Evolutionary conservation across 2,113 vertebrate genomes (phyloP).

Genomic region (Cichladusa arquata): DNA sequence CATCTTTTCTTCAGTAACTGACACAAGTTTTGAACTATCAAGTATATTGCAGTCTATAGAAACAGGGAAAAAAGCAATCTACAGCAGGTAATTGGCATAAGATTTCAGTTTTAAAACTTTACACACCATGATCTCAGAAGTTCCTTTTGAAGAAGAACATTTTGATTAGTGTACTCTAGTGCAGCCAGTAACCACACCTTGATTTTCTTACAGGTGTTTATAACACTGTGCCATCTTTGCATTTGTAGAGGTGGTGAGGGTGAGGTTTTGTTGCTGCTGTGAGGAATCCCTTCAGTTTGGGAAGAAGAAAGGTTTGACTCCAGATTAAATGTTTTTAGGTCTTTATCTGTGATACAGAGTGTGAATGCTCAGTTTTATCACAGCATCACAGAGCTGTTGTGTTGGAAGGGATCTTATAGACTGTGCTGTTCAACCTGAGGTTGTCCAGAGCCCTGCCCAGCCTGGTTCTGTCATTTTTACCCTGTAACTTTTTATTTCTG

Average conservation of each 20-base stretch:
- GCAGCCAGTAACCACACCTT: not conserved
- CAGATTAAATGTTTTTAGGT: accelerated
- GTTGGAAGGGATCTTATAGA: not conserved
- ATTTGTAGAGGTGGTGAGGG: not conserved
- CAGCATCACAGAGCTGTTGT: not conserved
- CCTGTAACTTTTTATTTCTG: accelerated
- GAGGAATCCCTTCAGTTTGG: not conserved
- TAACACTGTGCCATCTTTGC: accelerated
- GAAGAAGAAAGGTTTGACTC: not conserved
- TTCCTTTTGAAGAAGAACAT: not conserved
- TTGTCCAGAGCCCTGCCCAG: not conserved
- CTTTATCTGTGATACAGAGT: not conserved
- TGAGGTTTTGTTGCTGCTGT: not conserved
- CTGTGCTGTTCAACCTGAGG: accelerated
- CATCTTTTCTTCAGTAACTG: not conserved
- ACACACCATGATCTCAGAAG: not conserved
- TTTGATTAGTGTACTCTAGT: not conserved
- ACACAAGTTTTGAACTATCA: not conserved
- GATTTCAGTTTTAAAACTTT: not conserved
- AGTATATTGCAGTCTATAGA: not conserved
- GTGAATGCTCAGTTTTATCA: not conserved
- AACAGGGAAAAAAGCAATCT: not conserved
- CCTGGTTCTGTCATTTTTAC: not conserved
- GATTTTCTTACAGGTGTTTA: not conserved
- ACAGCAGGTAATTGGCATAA: not conserved